Conservation (phyloP, 1,140 invertebrate species). For the Liolophura sinensis region DNA sequence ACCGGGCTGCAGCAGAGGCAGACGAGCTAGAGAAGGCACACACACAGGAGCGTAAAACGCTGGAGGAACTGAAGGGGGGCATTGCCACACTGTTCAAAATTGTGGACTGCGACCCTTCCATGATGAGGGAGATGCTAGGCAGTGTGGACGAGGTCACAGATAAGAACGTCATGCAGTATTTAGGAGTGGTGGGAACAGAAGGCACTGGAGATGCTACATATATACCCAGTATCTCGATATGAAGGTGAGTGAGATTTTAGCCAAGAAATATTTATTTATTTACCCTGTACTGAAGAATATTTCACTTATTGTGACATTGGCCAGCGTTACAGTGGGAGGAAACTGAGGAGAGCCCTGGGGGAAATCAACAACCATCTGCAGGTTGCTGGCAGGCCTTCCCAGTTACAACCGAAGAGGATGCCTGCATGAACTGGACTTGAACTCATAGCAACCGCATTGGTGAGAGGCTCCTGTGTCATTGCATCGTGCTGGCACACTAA, state of each 20-base stretch:
- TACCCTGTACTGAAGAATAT: too few relatives aligned
- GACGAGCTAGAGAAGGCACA: constrained; percentile 36
- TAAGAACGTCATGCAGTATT: constrained; percentile 45
- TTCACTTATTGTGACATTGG: too few relatives aligned
- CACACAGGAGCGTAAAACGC: constrained; percentile 33
- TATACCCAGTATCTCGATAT: constrained; percentile 37
- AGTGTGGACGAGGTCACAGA: constrained; percentile 41
- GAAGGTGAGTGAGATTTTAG: constrained; percentile 29
- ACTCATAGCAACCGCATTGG: too few relatives aligned
- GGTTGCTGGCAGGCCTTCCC: too few relatives aligned
- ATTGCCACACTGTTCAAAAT: constrained; percentile 31
- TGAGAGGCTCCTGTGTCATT: too few relatives aligned
- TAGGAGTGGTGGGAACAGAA: constrained; percentile 50
- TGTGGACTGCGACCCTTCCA: constrained; percentile 32
- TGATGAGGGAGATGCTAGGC: constrained; percentile 43
- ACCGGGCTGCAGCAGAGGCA: constrained; percentile 18
- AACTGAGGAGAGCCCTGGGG: too few relatives aligned
- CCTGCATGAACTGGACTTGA: too few relatives aligned
- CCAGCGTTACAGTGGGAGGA: too few relatives aligned
- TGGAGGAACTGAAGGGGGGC: constrained; percentile 42
- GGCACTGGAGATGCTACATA: constrained; percentile 43
- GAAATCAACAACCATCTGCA: too few relatives aligned
- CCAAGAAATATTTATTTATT: too few relatives aligned
- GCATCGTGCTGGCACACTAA: too few relatives aligned
- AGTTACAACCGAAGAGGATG: too few relatives aligned